Evolutionary conservation across 2,888 invertebrate species (phyloP).

Genomic region (Lithosia quadra): DNA sequence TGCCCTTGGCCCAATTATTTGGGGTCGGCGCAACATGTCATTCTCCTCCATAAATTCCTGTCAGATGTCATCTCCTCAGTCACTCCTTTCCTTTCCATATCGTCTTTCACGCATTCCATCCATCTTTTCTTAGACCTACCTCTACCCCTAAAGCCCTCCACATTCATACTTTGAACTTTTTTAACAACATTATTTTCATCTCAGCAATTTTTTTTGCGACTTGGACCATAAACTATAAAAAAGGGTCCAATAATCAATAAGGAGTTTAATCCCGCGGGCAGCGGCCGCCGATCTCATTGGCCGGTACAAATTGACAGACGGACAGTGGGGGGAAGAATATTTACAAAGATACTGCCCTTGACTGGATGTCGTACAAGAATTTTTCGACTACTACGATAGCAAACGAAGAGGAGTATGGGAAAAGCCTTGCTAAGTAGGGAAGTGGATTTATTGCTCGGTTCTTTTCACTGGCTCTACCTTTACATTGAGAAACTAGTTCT

Average conservation of each 20-base stretch:
- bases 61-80: too few relatives aligned
- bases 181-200: too few relatives aligned
- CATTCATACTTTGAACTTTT: too few relatives aligned
- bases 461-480: too few relatives aligned
- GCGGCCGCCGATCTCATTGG: slow-evolving; percentile 80
- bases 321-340: slow-evolving; percentile 55
- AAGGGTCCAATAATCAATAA: slow-evolving; percentile 87
- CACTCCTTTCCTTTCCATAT: too few relatives aligned
- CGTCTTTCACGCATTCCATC: too few relatives aligned
- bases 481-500: too few relatives aligned
- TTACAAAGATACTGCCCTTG: slow-evolving; percentile 28
- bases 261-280: slow-evolving; percentile 85
- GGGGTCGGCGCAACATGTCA: too few relatives aligned
- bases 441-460: background rate
- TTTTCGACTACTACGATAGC: background rate
- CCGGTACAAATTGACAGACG: slow-evolving; percentile 80
- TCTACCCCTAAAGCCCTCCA: too few relatives aligned
- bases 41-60: too few relatives aligned
- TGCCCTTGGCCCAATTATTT: too few relatives aligned
- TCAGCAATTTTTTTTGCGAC: slow-evolving; percentile 32
- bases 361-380: slow-evolving; percentile 9
- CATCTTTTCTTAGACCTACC: too few relatives aligned
- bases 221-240: slow-evolving; percentile 64
- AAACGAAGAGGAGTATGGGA: background rate
- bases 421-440: background rate